Conservation (phyloP, 2,113 vertebrate species). For the Apistogramma diplotaenia region DNA sequence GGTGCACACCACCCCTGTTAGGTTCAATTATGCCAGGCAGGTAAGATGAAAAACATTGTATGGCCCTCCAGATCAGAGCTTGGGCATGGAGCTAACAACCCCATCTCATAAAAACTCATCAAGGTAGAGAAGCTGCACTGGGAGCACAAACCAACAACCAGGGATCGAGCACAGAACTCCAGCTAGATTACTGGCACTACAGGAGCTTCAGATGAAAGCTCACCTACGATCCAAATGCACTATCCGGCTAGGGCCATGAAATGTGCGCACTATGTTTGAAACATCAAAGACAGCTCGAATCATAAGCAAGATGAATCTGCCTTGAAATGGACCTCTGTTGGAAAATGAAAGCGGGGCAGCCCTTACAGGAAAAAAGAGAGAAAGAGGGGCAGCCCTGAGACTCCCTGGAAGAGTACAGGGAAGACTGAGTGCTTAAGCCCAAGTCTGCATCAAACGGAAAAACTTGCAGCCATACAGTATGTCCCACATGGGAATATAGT, state of each 20-base stretch:
- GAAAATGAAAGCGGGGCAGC: background rate
- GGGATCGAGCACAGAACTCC: background rate
- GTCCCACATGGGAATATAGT: background rate
- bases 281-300: background rate
- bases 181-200: background rate
- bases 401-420: background rate
- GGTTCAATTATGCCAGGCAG: too few relatives aligned
- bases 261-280: background rate
- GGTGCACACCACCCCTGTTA: too few relatives aligned
- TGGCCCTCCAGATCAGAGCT: background rate
- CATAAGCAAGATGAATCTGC: background rate
- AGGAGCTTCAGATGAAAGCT: background rate
- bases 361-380: too few relatives aligned
- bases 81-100: too few relatives aligned
- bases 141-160: background rate
- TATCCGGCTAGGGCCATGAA: rapidly evolving
- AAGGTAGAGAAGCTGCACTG: background rate
- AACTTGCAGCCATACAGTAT: background rate
- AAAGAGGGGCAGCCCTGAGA: background rate
- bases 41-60: too few relatives aligned
- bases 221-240: background rate
- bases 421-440: background rate
- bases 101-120: background rate
- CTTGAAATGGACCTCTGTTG: background rate
- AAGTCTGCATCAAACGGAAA: background rate